Evolutionary conservation across 2,888 invertebrate species (phyloP), one percentile per base, ranked within the genome.

Genomic region (Drosophila mulleri): DNA sequence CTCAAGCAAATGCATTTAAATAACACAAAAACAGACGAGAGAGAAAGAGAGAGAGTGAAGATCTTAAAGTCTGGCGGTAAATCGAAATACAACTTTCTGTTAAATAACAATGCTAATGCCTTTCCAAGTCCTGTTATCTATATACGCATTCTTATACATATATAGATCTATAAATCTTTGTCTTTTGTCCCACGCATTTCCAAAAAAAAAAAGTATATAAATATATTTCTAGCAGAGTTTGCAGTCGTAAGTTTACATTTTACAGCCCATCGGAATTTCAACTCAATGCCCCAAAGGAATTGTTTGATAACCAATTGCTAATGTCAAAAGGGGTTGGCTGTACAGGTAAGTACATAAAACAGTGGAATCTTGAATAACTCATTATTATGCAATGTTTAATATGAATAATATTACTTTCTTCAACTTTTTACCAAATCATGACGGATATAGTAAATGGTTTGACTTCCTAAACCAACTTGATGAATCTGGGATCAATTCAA

Each of bases 51-150:
- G 35, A 50, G 44, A 66, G 58, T 47, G 45, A 57, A 44, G 79
- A 69, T 80, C 80, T 63, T 76, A 42, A 70, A 67, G 83, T 74
- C 77, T 87, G 91, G 90, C 89, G 92, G 91, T 91, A 91, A 91
- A 87, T 91, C 84, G 83, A 83, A 83, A 79, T 62, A 83, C 41
- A 77, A 70, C 64, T 77, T 80, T 61, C 60, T 77, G 81, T 76
- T 76, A 54, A 77, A 78, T 77, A 80, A 80, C 81, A 77, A 72
- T 82, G 89, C 81, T 82, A 82, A 82, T 82, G 81, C 87, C 88
- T 82, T 82, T 82, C 80, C 80, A 82, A 88, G 88, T 88, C 82
- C 82, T 88, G 81, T 88, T 70, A 86, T 80, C 57, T 86, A 86
- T 88, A 67, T 75, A 76, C 67, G 64, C 57, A 76, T 62, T 57